phyloP scores from a whole-genome alignment of 2,113 vertebrate genomes.

The Apaloderma vittatum region DNA sequence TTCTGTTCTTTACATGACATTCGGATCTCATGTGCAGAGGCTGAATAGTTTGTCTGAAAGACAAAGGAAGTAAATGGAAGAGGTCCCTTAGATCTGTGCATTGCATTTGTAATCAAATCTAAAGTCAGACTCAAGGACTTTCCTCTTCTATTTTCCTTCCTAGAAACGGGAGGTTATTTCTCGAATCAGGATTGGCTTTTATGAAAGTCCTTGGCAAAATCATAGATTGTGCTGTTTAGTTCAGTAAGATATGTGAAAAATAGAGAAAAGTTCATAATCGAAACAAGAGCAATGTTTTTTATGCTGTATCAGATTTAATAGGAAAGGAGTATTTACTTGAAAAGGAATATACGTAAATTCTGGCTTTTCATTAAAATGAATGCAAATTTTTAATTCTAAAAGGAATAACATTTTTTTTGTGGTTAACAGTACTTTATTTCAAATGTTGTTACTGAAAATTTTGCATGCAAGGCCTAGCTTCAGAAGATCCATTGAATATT shows the following conservation, averaged over 20 bases:
- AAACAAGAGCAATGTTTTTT: not conserved
- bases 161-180: not conserved
- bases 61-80: not conserved
- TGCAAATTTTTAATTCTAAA: not conserved
- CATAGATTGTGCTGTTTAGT: not conserved
- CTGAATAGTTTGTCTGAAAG: not conserved
- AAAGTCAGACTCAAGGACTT: not conserved
- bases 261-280: not conserved
- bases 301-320: not conserved
- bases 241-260: not conserved
- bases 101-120: not conserved
- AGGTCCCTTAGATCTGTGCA: not conserved
- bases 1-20: not conserved
- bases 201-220: not conserved
- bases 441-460: not conserved
- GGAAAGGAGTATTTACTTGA: not conserved
- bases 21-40: not conserved
- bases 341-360: not conserved
- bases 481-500: not conserved
- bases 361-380: not conserved
- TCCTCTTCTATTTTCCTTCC: not conserved
- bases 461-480: not conserved
- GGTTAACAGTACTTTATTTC: not conserved
- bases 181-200: not conserved
- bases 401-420: not conserved